Evolutionary conservation across 2,797 vertebrate genomes (phyloP).

Genomic region (Craterocephalus amniculus): DNA sequence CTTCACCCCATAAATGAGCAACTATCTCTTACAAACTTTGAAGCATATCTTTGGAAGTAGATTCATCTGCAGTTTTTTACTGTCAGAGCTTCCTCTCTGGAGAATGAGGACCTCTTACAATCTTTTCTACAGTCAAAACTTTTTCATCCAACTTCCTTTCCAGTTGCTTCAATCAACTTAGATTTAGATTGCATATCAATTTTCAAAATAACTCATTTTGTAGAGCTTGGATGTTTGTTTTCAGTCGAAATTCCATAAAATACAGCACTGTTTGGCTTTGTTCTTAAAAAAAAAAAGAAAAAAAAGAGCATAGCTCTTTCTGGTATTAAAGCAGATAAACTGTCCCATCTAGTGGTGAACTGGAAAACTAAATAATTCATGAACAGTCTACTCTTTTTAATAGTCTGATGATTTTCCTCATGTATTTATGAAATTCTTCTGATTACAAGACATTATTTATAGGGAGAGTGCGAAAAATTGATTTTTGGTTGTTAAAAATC

Average conservation of each 20-base stretch:
- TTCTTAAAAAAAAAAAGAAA: background rate
- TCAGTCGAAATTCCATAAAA: slow-evolving; percentile 13
- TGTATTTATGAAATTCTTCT: slow-evolving; percentile 9
- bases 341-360: slow-evolving; percentile 77
- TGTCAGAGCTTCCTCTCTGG: background rate
- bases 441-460: background rate
- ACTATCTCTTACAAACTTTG: slow-evolving; percentile 17
- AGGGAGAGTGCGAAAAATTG: background rate
- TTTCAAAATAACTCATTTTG: slow-evolving; percentile 34
- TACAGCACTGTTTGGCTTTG: background rate
- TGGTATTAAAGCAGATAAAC: slow-evolving; percentile 59
- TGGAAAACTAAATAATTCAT: slow-evolving; percentile 52
- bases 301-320: slow-evolving; percentile 5
- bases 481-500: background rate
- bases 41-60: slow-evolving; percentile 12
- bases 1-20: slow-evolving; percentile 9
- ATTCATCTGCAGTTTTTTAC: slow-evolving; percentile 19
- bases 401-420: background rate
- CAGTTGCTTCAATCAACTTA: slow-evolving; percentile 6
- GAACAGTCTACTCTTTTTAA: slow-evolving; percentile 11
- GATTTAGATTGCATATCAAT: slow-evolving; percentile 11
- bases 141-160: slow-evolving; percentile 10
- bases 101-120: slow-evolving; percentile 7
- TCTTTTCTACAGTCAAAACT: slow-evolving; percentile 19
- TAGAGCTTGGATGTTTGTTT: slow-evolving; percentile 17